phyloP scores from a whole-genome alignment of 2,888 invertebrate species.

The Bembecia ichneumoniformis region DNA sequence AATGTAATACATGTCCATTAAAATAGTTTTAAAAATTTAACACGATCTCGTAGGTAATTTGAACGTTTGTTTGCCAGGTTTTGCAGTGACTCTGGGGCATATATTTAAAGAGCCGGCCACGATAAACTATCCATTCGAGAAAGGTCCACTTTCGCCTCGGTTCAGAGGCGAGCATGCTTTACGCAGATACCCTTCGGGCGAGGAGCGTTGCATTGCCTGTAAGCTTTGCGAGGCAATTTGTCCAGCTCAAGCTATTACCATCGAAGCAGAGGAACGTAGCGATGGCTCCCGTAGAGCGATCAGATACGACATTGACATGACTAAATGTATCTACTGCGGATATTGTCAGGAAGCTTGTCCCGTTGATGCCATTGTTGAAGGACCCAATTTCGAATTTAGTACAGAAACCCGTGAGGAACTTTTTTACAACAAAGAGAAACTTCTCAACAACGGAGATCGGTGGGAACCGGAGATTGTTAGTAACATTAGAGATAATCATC shows the following conservation, averaged over 20 bases:
- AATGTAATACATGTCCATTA: too few relatives aligned
- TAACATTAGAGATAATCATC: constrained; percentile 77
- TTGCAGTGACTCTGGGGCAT: constrained; percentile 84
- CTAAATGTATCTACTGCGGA: constrained; percentile 99
- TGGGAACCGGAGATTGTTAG: constrained; percentile 99
- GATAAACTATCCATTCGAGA: constrained; percentile 99
- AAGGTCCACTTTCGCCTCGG: constrained; percentile 96
- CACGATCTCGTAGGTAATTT: not conserved
- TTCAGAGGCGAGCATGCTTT: constrained; percentile 99
- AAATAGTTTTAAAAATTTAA: too few relatives aligned
- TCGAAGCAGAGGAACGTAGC: constrained; percentile 95
- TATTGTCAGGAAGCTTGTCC: constrained; percentile 99
- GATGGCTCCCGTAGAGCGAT: constrained; percentile 97
- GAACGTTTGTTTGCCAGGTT: constrained; percentile 64
- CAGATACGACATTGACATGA: constrained; percentile 96
- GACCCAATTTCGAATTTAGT: constrained; percentile 98
- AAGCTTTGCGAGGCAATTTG: constrained; percentile 99
- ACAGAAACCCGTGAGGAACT: constrained; percentile 98
- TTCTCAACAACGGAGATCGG: constrained; percentile 95
- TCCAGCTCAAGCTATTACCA: constrained; percentile 98
- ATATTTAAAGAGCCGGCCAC: constrained; percentile 89
- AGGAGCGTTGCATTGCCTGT: constrained; percentile 99
- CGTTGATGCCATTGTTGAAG: constrained; percentile 98
- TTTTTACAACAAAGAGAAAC: constrained; percentile 98
- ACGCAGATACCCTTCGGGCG: constrained; percentile 95